These are phyloP conservation scores for Agrotis puta DNA, from an alignment of 2,888 invertebrate species.

Conservation along the genomic window DNA sequence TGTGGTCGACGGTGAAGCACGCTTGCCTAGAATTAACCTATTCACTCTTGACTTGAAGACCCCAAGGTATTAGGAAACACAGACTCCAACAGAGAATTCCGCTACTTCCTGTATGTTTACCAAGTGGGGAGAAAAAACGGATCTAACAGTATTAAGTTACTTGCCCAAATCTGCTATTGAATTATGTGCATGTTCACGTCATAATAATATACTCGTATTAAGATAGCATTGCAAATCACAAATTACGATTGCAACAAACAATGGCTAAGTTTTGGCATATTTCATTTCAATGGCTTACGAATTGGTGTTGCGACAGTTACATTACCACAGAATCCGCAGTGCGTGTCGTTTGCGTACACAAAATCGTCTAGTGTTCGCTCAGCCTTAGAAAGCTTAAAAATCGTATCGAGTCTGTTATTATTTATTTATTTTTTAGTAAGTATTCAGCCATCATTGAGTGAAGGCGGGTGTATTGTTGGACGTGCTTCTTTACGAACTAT, in stretches of 20 bases:
- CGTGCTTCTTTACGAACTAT: slow-evolving; percentile 11
- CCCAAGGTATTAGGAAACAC: too few relatives aligned
- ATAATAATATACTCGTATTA: not conserved
- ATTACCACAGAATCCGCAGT: slow-evolving; percentile 42
- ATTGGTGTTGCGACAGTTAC: slow-evolving; percentile 41
- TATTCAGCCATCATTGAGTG: slow-evolving; percentile 35
- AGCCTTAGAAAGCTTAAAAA: slow-evolving; percentile 38
- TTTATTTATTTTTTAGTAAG: slow-evolving; percentile 49
- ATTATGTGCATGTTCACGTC: not conserved
- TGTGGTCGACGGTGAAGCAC: too few relatives aligned
- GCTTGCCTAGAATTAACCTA: too few relatives aligned
- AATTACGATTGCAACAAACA: slow-evolving; percentile 37
- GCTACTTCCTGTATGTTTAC: too few relatives aligned
- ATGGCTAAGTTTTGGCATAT: slow-evolving; percentile 42
- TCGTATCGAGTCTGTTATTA: slow-evolving; percentile 23
- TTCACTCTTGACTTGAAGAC: too few relatives aligned
- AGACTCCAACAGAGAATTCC: too few relatives aligned
- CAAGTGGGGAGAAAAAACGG: too few relatives aligned
- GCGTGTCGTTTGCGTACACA: slow-evolving; percentile 18
- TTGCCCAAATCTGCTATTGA: not conserved
- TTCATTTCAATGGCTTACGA: slow-evolving; percentile 30
- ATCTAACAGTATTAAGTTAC: too few relatives aligned
- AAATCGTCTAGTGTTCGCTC: slow-evolving; percentile 20
- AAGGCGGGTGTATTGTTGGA: slow-evolving; percentile 24
- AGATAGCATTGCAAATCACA: slow-evolving; percentile 22